Conservation (phyloP, 2,888 invertebrate genomes). For the Dorcus hopei region DNA sequence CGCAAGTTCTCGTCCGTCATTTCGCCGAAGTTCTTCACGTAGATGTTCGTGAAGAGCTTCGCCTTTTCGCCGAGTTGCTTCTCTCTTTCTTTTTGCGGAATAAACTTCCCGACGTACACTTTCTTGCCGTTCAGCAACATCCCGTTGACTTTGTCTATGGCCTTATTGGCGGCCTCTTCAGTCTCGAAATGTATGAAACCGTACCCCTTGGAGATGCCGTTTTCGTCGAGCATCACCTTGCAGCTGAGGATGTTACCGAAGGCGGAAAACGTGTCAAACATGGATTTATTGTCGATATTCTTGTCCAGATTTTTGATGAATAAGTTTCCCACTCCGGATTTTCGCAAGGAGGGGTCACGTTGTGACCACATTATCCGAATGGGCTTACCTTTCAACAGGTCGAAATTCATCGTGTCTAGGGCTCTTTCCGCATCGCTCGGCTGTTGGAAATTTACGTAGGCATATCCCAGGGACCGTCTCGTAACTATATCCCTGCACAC, state of each 20-base stretch:
- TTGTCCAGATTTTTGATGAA: conserved; percentile 99
- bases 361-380: conserved; percentile 99
- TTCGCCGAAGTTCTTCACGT: conserved; percentile 97
- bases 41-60: conserved; percentile 95
- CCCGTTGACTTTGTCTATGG: conserved; percentile 96
- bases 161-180: conserved; percentile 93
- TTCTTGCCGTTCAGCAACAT: conserved; percentile 99
- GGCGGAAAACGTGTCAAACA: conserved; percentile 98
- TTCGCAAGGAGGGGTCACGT: conserved; percentile 94
- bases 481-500: conserved; percentile 98
- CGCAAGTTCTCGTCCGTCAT: conserved; percentile 83
- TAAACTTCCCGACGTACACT: conserved; percentile 96
- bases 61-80: conserved; percentile 95
- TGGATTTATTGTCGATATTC: conserved; percentile 97
- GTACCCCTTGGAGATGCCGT: conserved; percentile 91
- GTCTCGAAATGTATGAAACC: conserved; percentile 99
- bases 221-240: conserved; percentile 95
- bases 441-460: conserved; percentile 99
- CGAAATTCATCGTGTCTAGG: conserved; percentile 99
- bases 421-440: conserved; percentile 98
- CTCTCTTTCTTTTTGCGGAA: conserved; percentile 94
- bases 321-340: conserved; percentile 98
- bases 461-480: conserved; percentile 96
- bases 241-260: conserved; percentile 99
- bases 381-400: conserved; percentile 92